phyloP scores from a whole-genome alignment of 2,797 vertebrate species.

The Gymnothorax reevesii region DNA sequence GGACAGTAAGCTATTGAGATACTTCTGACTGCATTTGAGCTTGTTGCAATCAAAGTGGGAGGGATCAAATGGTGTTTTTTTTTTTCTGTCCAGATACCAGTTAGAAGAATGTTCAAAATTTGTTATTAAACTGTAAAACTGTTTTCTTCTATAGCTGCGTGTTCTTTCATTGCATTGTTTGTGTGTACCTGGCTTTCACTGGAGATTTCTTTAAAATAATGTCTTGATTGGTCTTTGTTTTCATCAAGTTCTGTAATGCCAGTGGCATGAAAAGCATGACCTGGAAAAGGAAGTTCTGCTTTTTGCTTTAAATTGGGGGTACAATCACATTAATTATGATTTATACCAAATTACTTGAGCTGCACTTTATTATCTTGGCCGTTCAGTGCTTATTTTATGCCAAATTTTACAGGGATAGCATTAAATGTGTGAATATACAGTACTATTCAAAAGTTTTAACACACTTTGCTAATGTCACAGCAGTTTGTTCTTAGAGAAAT shows the following conservation, averaged over 20 bases:
- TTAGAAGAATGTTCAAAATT: not conserved
- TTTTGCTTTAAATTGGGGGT: not conserved
- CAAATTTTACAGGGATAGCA: not conserved
- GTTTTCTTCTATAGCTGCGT: not conserved
- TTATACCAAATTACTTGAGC: not conserved
- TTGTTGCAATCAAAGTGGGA: not conserved
- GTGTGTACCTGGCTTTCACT: not conserved
- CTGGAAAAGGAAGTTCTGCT: not conserved
- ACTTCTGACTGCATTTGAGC: not conserved
- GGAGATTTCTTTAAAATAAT: not conserved
- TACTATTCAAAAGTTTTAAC: no score
- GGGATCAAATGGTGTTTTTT: not conserved
- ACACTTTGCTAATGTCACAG: no score
- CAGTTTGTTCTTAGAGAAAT: no score
- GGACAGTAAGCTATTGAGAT: not conserved
- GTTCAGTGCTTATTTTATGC: not conserved
- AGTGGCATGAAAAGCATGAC: not conserved
- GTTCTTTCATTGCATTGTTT: not conserved
- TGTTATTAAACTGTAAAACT: not conserved
- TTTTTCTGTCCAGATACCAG: not conserved
- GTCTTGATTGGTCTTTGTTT: not conserved
- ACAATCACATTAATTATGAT: not conserved
- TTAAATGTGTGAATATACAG: not conserved
- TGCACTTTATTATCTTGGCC: conserved; percentile 12
- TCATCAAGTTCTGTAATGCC: not conserved